A percentile compares a stretch with the other conserved stretches of the same genome.
phyloP scores from a whole-genome alignment of 2,113 vertebrate genomes.

The Pteropus alecto region DNA sequence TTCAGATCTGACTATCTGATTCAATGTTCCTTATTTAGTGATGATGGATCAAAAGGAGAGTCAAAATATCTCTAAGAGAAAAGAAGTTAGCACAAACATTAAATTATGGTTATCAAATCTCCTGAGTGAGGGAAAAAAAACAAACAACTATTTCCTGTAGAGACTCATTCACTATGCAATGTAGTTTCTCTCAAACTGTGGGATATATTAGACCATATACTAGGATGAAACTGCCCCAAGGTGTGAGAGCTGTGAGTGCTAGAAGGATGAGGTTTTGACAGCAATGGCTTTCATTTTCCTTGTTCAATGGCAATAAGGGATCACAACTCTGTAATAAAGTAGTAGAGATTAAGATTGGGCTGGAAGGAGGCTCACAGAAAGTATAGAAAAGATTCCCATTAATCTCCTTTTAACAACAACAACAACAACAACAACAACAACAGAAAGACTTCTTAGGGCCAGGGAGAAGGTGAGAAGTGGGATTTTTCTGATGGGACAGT shows the following conservation, averaged over 20 bases:
- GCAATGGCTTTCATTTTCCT: not conserved
- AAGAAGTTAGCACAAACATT: slow-evolving; percentile 9
- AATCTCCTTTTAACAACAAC: not conserved
- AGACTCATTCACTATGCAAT: slow-evolving; percentile 12
- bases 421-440: no score
- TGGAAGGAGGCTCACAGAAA: not conserved
- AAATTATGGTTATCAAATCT: slow-evolving; percentile 28
- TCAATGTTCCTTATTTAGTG: not conserved
- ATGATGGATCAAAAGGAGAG: not conserved
- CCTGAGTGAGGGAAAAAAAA: slow-evolving; percentile 28
- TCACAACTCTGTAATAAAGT: not conserved
- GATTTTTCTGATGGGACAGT: not conserved
- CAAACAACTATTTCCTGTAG: not conserved
- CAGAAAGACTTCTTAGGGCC: not conserved
- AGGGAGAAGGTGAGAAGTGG: not conserved
- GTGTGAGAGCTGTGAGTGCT: not conserved
- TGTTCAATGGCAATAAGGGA: not conserved
- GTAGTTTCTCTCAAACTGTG: slow-evolving; percentile 42
- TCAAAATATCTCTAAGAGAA: not conserved
- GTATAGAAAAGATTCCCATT: not conserved
- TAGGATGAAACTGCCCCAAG: not conserved
- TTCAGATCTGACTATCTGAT: not conserved
- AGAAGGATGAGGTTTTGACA: not conserved
- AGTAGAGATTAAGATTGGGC: not conserved
- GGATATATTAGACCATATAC: not conserved